Evolutionary conservation across 2,797 vertebrate genomes (phyloP).

Genomic region (Loriculus beryllinus): DNA sequence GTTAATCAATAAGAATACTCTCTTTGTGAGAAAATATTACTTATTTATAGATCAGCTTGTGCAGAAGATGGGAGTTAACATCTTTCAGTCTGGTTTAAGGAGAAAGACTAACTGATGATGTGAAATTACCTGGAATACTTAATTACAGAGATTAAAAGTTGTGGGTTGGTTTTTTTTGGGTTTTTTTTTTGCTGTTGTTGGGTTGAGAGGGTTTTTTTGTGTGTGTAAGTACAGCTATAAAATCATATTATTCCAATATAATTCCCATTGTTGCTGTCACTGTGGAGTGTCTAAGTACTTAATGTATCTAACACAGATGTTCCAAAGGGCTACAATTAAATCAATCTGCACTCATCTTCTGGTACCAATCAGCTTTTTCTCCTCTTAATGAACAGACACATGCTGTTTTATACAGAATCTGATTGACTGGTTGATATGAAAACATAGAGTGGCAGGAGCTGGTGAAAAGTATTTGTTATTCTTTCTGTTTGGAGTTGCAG

Average conservation of each 20-base stretch:
- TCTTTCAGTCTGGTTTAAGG: constrained; percentile 10
- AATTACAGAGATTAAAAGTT: constrained; percentile 2
- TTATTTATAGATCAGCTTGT: constrained; percentile 15
- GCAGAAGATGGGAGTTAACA: not conserved
- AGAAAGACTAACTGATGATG: constrained; percentile 24
- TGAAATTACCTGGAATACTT: constrained; percentile 32
- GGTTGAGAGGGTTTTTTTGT: not conserved
- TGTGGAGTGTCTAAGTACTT: constrained; percentile 9
- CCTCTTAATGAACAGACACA: constrained; percentile 60
- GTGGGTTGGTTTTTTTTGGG: fast-evolving
- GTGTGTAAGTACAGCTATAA: constrained; percentile 4
- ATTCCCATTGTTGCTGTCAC: constrained; percentile 49
- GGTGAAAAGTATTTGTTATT: constrained; percentile 42
- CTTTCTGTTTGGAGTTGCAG: constrained; percentile 25
- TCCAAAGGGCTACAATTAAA: constrained; percentile 66
- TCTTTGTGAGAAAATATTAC: not conserved
- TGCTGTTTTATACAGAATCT: constrained; percentile 44
- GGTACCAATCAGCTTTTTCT: constrained; percentile 61
- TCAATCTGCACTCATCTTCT: constrained; percentile 56
- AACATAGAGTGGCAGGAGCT: constrained; percentile 46
- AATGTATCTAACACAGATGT: constrained; percentile 31
- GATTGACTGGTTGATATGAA: constrained; percentile 64
- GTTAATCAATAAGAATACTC: not conserved
- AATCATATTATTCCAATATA: constrained; percentile 34
- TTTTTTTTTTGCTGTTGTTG: not conserved